Evolutionary conservation across 1,140 invertebrate genomes (phyloP).

Genomic region (Orchestia grillus): DNA sequence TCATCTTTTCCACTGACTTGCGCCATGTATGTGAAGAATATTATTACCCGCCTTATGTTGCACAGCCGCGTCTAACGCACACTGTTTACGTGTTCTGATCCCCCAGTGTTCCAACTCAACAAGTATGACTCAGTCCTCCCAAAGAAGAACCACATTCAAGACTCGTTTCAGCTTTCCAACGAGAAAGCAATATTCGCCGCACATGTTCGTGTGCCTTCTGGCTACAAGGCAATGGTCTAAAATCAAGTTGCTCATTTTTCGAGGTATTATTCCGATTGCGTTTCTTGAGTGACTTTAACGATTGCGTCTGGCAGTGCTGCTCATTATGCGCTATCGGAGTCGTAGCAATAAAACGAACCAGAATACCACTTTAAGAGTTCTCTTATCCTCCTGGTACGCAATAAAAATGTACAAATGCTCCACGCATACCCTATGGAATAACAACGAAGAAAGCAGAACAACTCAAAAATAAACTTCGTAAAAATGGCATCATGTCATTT

Average conservation of each 20-base stretch:
- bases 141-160: not conserved
- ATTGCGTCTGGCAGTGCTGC: not conserved
- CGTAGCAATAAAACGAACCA: conserved; percentile 34
- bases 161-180: not conserved
- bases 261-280: conserved; percentile 44
- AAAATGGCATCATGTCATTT: not conserved
- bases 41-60: too few relatives aligned
- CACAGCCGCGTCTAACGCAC: too few relatives aligned
- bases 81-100: not conserved
- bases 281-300: conserved; percentile 44
- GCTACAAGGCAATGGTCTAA: not conserved
- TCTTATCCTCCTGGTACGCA: conserved; percentile 37
- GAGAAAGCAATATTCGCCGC: not conserved
- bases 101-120: too few relatives aligned
- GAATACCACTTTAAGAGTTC: conserved; percentile 40
- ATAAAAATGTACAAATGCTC: conserved; percentile 44
- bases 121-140: not conserved
- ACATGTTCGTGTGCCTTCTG: not conserved
- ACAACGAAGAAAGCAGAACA: conserved; percentile 1
- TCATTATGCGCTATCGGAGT: conserved; percentile 40
- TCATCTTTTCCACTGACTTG: too few relatives aligned
- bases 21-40: too few relatives aligned
- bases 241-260: not conserved
- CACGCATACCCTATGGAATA: conserved; percentile 9
- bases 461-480: not conserved